A percentile compares a stretch with the other conserved stretches of the same genome.
Conservation (phyloP, 2,113 vertebrate genomes). For the Myiozetetes cayanensis region DNA sequence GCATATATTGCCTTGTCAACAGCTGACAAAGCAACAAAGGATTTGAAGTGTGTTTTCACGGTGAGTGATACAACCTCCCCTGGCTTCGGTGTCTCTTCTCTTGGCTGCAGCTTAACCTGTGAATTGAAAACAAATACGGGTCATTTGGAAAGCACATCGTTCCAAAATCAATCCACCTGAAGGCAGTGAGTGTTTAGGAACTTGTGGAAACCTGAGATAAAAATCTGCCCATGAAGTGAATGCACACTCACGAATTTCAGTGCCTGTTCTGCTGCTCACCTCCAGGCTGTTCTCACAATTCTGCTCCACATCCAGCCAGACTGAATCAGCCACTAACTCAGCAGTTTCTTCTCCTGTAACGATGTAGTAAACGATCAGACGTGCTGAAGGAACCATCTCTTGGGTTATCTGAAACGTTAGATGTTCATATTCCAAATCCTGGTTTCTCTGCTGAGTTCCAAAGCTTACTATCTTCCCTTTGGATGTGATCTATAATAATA, state of each 20-base stretch:
- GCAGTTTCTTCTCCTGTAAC: constrained; percentile 77
- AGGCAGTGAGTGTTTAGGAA: background rate
- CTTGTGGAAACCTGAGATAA: background rate
- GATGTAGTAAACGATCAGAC: constrained; percentile 90
- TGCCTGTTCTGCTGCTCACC: constrained; percentile 59
- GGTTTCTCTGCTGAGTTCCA: constrained; percentile 58
- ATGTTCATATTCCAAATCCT: constrained; percentile 60
- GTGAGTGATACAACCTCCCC: constrained; percentile 69
- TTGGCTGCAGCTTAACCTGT: constrained; percentile 74
- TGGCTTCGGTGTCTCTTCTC: constrained; percentile 61
- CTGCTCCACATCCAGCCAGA: constrained; percentile 85
- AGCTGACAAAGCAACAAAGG: constrained; percentile 83
- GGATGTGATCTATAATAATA: constrained; percentile 75
- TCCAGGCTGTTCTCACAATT: constrained; percentile 83
- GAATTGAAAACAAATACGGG: background rate
- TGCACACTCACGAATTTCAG: background rate
- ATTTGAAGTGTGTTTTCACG: constrained; percentile 67
- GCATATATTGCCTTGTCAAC: constrained; percentile 82
- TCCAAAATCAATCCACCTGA: background rate
- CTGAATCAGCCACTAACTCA: constrained; percentile 90
- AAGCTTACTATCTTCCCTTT: constrained; percentile 82
- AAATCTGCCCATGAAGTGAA: background rate
- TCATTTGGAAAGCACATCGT: background rate
- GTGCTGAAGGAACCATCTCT: constrained; percentile 88
- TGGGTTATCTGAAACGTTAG: constrained; percentile 80